Evolutionary conservation across 2,113 vertebrate species (phyloP).

Genomic region (Alaudala cheleensis): DNA sequence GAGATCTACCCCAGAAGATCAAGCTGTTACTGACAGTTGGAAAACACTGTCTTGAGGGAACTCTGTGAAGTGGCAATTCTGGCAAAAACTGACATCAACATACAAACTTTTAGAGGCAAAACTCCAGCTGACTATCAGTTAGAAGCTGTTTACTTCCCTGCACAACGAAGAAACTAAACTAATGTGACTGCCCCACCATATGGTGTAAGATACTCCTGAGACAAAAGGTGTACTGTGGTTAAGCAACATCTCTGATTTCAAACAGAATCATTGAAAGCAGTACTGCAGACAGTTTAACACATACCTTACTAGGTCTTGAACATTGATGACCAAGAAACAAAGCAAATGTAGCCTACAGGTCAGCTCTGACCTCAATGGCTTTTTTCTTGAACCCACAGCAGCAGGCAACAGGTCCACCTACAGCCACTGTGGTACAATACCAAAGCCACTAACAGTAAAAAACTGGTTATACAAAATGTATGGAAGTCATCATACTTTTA

Average conservation of each 20-base stretch:
- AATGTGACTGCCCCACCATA: conserved; percentile 27
- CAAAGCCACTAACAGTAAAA: background rate
- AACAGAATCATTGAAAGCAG: background rate
- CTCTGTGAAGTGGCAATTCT: background rate
- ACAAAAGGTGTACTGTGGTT: background rate
- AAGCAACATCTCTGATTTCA: background rate
- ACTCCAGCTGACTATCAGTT: conserved; percentile 21
- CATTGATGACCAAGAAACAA: background rate
- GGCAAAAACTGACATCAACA: conserved; percentile 40
- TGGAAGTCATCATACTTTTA: too few relatives aligned
- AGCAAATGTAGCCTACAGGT: background rate
- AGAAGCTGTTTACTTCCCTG: conserved; percentile 14
- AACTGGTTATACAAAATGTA: background rate
- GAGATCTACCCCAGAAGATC: background rate
- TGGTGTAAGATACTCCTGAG: background rate
- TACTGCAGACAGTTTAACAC: background rate
- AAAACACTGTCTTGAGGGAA: conserved; percentile 1
- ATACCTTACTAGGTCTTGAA: background rate
- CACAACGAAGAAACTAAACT: conserved; percentile 39
- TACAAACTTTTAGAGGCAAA: conserved; percentile 31
- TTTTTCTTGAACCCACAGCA: background rate
- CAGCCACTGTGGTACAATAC: background rate
- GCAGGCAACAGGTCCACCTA: background rate
- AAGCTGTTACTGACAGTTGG: background rate
- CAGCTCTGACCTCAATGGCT: background rate